Conservation (phyloP, 2,113 vertebrate genomes). For the Seriola quinqueradiata region DNA sequence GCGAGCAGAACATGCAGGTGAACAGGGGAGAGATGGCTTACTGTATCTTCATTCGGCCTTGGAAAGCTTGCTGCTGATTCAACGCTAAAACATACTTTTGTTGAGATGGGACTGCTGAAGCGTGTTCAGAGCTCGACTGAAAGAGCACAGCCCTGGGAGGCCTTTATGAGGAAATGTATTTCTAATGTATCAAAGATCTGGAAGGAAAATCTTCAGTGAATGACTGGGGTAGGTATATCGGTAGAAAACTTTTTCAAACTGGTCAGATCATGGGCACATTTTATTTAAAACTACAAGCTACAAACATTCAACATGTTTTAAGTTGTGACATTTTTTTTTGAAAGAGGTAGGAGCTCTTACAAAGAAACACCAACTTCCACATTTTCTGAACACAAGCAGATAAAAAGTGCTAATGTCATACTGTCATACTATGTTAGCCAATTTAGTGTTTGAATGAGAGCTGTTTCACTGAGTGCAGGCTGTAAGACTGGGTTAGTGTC, state of each 20-base stretch:
- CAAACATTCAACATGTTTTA: conserved; percentile 4
- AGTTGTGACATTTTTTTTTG: neutral
- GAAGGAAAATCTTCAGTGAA: conserved; percentile 34
- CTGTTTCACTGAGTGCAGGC: neutral
- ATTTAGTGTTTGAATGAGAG: neutral
- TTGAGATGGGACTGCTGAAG: conserved; percentile 34
- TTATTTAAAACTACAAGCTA: neutral
- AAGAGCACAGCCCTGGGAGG: conserved; percentile 13
- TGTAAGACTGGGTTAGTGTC: conserved; percentile 8
- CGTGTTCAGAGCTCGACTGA: conserved; percentile 22
- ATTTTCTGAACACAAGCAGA: neutral
- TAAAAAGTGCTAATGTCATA: neutral
- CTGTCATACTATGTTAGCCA: neutral
- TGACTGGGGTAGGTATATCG: conserved; percentile 58
- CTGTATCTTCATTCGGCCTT: conserved; percentile 13
- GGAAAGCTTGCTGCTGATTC: conserved; percentile 38
- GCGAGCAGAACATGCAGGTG: conserved; percentile 57
- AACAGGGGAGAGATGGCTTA: conserved; percentile 44
- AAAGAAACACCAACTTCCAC: conserved; percentile 17
- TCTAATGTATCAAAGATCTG: conserved; percentile 27
- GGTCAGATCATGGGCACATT: neutral
- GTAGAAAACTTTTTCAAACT: neutral
- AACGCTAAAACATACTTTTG: conserved; percentile 13
- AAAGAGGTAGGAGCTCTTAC: neutral
- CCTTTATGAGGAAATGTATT: conserved; percentile 33